Evolutionary conservation across 2,797 vertebrate species (phyloP), one percentile per base, ranked within the genome.

Genomic region (Philypnodon macrostomus): DNA sequence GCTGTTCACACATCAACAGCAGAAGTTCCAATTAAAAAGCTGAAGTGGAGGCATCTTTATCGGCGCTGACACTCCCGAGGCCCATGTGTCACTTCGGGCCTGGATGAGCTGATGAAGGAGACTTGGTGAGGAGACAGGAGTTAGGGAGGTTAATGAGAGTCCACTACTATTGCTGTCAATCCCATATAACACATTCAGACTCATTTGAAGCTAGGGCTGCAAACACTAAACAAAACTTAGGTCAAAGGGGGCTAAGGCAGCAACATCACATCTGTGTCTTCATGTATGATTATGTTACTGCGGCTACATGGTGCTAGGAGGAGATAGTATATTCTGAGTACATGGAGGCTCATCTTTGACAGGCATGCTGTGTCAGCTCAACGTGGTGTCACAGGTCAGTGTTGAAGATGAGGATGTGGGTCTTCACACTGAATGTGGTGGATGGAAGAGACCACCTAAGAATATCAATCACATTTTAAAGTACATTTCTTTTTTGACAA

Each of bases 1-100:
- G 85, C 88, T 88, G 89, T 86, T 87, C 83, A 85, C 84, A 86
- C 82, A 87, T 85, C 85, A 84, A 78, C 83, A 83, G 79, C 82
- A 83, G 78, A 77, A 86, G 82, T 79, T 84, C 80, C 83, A 90
- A 90, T 88, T 86, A 87, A 87, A 88, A 85, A 73, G 79, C 66
- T 82, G 80, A 89, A 82, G 83, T 83, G 82, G 81, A 46, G 63
- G 81, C 79, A 70, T 84, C 78, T 84, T 86, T 87, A 89, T 87
- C 73, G 84, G 79, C 66, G 73, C 80, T 85, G 85, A 89, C 86
- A 86, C 83, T 84, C 75, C 44, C 63, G 77, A 77, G 73, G 73
- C 75, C 58, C 68, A 70, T 77, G 80, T 84, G 83, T 86, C 84
- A 87, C 81, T 77, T 86, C 72, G 73, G 79, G 75, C 73, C 75